A percentile compares a stretch with the other conserved stretches of the same genome.
Evolutionary conservation across 2,888 invertebrate species (phyloP).

Genomic region (Drosophila histrio): DNA sequence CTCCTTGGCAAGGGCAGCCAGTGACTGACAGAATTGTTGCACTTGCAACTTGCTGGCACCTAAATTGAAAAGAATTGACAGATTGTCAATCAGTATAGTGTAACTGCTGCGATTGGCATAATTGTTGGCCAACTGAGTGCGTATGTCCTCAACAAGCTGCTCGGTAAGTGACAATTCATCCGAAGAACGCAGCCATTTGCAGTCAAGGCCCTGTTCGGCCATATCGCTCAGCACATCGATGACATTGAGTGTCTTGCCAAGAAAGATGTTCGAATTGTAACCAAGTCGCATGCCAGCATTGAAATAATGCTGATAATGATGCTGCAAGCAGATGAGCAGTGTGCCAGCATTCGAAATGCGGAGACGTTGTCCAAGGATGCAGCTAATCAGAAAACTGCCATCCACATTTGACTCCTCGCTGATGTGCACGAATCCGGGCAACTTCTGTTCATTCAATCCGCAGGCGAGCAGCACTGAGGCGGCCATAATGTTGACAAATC

Average conservation of each 20-base stretch:
- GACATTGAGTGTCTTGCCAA: constrained; percentile 85
- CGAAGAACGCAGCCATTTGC: constrained; percentile 72
- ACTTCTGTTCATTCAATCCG: constrained; percentile 87
- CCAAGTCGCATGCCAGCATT: constrained; percentile 90
- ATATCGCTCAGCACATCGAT: constrained; percentile 86
- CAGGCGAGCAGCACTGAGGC: constrained; percentile 87
- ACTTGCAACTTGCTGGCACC: constrained; percentile 81
- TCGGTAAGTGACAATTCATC: constrained; percentile 82
- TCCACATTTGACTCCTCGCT: constrained; percentile 90
- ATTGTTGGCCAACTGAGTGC: constrained; percentile 65
- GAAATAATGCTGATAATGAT: constrained; percentile 89
- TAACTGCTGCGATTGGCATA: constrained; percentile 82
- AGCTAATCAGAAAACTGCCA: constrained; percentile 89
- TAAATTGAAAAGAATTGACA: constrained; percentile 89
- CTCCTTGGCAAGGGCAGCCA: constrained; percentile 71
- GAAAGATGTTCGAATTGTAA: constrained; percentile 87
- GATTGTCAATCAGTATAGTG: constrained; percentile 89
- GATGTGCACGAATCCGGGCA: constrained; percentile 86
- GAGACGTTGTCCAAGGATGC: constrained; percentile 87
- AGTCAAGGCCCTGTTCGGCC: constrained; percentile 82
- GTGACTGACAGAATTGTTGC: constrained; percentile 74
- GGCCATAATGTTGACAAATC: constrained; percentile 85
- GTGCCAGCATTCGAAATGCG: constrained; percentile 86
- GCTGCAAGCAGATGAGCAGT: constrained; percentile 88
- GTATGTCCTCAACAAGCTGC: constrained; percentile 69